A percentile compares a stretch with the other conserved stretches of the same genome.
Conservation (phyloP, 2,888 invertebrate genomes). For the Tetheella fluctuosa region DNA sequence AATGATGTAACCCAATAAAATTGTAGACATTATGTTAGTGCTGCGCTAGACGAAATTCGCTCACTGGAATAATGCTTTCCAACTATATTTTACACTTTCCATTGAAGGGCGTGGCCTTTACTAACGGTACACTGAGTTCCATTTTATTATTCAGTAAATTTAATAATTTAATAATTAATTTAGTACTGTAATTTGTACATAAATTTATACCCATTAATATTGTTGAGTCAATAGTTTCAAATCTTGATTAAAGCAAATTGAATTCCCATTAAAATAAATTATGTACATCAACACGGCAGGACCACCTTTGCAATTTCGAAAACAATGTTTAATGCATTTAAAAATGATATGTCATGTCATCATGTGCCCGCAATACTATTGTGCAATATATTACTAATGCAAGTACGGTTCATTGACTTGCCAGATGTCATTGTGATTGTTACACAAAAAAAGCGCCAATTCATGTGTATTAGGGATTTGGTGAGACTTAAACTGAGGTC, state of each 20-base stretch:
- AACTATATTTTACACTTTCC: background rate
- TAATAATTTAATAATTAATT: too few relatives aligned
- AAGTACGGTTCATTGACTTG: conserved; percentile 8
- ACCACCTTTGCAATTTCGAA: background rate
- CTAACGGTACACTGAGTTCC: too few relatives aligned
- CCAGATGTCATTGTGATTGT: conserved; percentile 8
- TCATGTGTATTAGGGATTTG: conserved; percentile 11
- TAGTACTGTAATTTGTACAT: too few relatives aligned
- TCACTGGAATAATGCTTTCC: background rate
- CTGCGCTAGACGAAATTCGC: conserved; percentile 4
- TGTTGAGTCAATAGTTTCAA: too few relatives aligned
- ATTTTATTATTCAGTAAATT: too few relatives aligned
- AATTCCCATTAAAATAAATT: background rate
- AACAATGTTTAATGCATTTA: conserved; percentile 8
- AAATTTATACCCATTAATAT: too few relatives aligned
- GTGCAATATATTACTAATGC: conserved; percentile 22
- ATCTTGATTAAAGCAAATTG: too few relatives aligned
- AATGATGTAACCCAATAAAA: conserved; percentile 2
- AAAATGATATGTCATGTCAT: conserved; percentile 19
- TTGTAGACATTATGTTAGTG: background rate
- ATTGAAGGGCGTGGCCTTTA: background rate
- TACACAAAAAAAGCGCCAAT: conserved; percentile 8
- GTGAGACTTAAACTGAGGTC: background rate
- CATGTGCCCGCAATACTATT: conserved; percentile 21
- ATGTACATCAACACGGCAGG: background rate